phyloP scores from a whole-genome alignment of 1,140 invertebrate species.

The Notospermus geniculatus region DNA sequence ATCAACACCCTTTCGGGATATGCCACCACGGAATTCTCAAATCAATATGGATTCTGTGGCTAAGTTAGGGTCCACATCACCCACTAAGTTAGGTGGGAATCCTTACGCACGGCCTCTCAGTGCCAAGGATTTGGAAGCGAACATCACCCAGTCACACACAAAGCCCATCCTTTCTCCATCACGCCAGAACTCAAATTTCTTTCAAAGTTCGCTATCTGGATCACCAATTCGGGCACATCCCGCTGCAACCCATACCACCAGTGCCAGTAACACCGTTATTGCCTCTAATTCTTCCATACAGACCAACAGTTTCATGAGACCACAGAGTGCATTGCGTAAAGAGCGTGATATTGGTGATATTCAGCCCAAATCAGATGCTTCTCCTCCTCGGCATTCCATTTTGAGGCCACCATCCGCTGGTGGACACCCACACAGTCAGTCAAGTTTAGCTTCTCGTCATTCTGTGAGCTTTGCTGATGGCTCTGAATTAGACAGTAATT shows the following conservation, averaged over 20 bases:
- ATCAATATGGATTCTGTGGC: constrained; percentile 21
- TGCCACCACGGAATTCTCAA: constrained; percentile 23
- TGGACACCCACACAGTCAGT: constrained; percentile 1
- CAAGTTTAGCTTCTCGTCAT: background rate
- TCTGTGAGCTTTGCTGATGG: constrained; percentile 12
- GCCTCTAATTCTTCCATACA: constrained; percentile 20
- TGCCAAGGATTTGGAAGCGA: constrained; percentile 13
- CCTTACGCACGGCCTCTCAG: constrained; percentile 26
- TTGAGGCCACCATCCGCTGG: constrained; percentile 10
- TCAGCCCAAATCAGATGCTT: constrained; percentile 7
- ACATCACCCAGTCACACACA: background rate
- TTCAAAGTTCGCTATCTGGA: background rate
- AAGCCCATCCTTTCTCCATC: background rate
- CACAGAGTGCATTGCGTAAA: constrained; percentile 33
- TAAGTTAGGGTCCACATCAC: constrained; percentile 8
- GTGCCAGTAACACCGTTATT: background rate
- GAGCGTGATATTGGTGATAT: constrained; percentile 17
- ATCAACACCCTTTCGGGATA: constrained; percentile 17
- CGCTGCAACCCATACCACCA: background rate
- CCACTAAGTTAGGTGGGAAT: constrained; percentile 20
- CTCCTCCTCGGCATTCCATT: constrained; percentile 1
- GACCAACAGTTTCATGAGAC: constrained; percentile 46
- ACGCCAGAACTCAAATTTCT: background rate
- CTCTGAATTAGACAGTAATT: constrained; percentile 15
- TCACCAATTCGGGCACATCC: background rate